Percentiles rank a stretch among this genome's conserved stretches.
Evolutionary conservation across 1,140 invertebrate species (phyloP).

Genomic region (Diabrotica undecimpunctata): DNA sequence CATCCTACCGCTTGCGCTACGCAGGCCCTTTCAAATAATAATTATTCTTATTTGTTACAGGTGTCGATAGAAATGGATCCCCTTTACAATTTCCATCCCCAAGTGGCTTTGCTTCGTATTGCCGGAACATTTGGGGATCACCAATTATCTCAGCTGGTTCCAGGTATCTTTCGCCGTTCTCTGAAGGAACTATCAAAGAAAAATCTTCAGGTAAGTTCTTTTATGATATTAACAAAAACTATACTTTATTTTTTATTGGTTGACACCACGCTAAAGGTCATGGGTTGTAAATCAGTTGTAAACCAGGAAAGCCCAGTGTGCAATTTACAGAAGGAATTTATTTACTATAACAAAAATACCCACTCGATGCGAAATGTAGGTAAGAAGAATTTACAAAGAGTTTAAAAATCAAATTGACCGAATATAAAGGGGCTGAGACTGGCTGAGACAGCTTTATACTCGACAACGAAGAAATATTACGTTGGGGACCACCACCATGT

Average conservation of each 20-base stretch:
- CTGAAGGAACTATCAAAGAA: conserved; percentile 31
- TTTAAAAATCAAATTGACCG: no score
- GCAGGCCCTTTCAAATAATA: background rate
- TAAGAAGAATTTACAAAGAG: no score
- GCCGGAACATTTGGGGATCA: conserved; percentile 42
- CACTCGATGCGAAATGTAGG: no score
- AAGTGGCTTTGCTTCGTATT: conserved; percentile 41
- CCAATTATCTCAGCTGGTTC: conserved; percentile 38
- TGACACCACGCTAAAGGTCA: background rate
- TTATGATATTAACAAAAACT: background rate
- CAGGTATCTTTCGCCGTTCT: conserved; percentile 39
- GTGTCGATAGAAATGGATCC: conserved; percentile 30
- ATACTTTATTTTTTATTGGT: background rate
- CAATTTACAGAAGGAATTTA: no score
- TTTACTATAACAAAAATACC: no score
- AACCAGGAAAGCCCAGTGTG: no score
- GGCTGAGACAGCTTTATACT: no score
- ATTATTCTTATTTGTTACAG: conserved; percentile 25
- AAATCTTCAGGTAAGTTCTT: conserved; percentile 32
- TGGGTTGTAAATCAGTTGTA: no score
- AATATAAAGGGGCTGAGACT: no score
- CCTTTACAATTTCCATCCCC: conserved; percentile 38
- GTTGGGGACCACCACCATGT: no score
- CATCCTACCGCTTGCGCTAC: no score
- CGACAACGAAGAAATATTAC: no score